Conservation (phyloP, 2,113 vertebrate genomes). For the Hystrix brachyura region DNA sequence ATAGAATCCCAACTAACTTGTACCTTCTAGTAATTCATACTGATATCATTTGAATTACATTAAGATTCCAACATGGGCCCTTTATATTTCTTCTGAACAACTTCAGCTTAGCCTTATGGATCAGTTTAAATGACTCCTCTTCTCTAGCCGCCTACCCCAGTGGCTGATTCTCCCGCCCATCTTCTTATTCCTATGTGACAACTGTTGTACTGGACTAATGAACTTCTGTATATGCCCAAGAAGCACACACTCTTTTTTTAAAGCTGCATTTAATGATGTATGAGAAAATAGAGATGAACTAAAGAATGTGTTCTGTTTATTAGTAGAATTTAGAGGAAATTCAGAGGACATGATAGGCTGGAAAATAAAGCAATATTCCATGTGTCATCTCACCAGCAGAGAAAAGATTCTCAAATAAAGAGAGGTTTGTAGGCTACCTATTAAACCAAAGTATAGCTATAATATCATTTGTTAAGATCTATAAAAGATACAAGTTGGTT, state of each 20-base stretch:
- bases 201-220: background rate
- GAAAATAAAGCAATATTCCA: background rate
- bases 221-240: background rate
- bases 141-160: too few species aligned
- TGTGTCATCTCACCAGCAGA: background rate
- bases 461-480: background rate
- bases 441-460: background rate
- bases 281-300: background rate
- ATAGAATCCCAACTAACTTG: background rate
- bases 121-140: background rate
- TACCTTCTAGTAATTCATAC: background rate
- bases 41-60: background rate
- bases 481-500: background rate
- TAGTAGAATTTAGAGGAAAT: conserved; percentile 15
- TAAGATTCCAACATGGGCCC: background rate
- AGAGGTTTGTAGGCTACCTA: background rate
- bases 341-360: background rate
- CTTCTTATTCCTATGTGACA: background rate
- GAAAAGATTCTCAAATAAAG: background rate
- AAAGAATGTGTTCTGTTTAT: background rate
- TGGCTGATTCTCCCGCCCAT: background rate
- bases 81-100: background rate
- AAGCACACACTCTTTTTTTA: background rate
- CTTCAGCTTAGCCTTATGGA: background rate
- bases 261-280: background rate